Evolutionary conservation across 2,113 vertebrate species (phyloP).

Genomic region (Triplophysa siluroides): DNA sequence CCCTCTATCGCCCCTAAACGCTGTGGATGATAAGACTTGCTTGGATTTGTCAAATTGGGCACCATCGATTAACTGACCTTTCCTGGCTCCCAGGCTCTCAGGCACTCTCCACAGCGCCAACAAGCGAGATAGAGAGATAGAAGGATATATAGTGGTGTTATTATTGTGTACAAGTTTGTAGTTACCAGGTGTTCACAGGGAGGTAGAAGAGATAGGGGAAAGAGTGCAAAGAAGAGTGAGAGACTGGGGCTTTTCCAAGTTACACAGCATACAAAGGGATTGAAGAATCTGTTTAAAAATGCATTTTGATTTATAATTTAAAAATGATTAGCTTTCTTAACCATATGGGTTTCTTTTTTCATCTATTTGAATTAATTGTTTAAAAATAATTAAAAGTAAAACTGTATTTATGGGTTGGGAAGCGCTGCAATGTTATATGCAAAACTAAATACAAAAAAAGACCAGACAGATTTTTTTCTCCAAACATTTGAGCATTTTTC

Average conservation of each 20-base stretch:
- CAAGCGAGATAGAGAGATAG: slow-evolving; percentile 78
- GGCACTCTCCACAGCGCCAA: slow-evolving; percentile 75
- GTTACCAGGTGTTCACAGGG: slow-evolving; percentile 68
- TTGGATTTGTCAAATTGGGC: slow-evolving; percentile 82
- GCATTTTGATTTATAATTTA: not conserved
- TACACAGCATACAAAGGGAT: not conserved
- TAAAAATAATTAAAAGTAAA: not conserved
- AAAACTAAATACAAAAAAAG: not conserved
- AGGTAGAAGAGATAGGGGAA: slow-evolving; percentile 39
- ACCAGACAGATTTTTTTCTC: not conserved
- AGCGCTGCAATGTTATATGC: not conserved
- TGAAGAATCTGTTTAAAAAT: not conserved
- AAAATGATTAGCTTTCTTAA: not conserved
- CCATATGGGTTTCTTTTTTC: not conserved
- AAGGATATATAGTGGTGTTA: slow-evolving; percentile 72
- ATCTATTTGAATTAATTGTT: not conserved
- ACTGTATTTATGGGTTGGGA: not conserved
- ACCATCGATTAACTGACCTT: slow-evolving; percentile 82
- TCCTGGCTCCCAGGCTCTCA: slow-evolving; percentile 74
- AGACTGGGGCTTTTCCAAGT: not conserved
- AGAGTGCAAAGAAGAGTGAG: slow-evolving; percentile 13
- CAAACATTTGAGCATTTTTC: not conserved
- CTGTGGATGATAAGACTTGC: slow-evolving; percentile 76
- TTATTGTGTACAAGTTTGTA: slow-evolving; percentile 80
- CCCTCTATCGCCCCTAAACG: slow-evolving; percentile 71